Conservation (phyloP, 2,797 vertebrate species). For the Brachyalestes nurse region DNA sequence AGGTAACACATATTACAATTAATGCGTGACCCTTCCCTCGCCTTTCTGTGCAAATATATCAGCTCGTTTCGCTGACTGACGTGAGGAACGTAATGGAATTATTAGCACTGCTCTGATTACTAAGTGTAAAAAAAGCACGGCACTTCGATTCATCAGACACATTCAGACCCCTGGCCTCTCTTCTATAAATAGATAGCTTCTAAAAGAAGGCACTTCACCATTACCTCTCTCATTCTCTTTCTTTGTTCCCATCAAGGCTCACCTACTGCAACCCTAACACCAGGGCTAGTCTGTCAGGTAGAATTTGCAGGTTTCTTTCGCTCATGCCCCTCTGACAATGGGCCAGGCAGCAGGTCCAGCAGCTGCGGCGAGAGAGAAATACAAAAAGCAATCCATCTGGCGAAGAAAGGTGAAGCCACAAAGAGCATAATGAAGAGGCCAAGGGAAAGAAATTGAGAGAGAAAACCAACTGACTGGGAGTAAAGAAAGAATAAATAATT, state of each 20-base stretch:
- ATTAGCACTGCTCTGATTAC: background rate
- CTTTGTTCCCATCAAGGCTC: background rate
- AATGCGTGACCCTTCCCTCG: constrained; percentile 7
- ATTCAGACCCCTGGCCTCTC: background rate
- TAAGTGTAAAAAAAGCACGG: background rate
- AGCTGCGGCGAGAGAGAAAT: constrained; percentile 38
- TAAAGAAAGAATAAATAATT: constrained; percentile 81
- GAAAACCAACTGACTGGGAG: constrained; percentile 70
- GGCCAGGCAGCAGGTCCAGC: constrained; percentile 26
- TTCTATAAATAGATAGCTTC: background rate
- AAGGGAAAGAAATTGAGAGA: constrained; percentile 69
- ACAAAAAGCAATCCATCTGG: constrained; percentile 47
- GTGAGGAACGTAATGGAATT: background rate
- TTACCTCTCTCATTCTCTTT: background rate
- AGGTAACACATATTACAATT: background rate
- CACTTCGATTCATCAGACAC: background rate
- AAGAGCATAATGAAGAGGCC: constrained; percentile 66
- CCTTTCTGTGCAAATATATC: constrained; percentile 6
- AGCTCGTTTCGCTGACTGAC: background rate
- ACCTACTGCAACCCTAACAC: constrained; percentile 13
- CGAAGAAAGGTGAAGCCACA: constrained; percentile 53
- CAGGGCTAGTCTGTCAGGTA: constrained; percentile 22
- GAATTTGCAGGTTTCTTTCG: constrained; percentile 28
- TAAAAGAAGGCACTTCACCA: background rate
- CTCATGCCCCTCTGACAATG: constrained; percentile 7